Percentiles rank a stretch among this genome's conserved stretches.
Evolutionary conservation across 2,797 vertebrate genomes (phyloP).

Genomic region (Rhabdophis nuchalis): DNA sequence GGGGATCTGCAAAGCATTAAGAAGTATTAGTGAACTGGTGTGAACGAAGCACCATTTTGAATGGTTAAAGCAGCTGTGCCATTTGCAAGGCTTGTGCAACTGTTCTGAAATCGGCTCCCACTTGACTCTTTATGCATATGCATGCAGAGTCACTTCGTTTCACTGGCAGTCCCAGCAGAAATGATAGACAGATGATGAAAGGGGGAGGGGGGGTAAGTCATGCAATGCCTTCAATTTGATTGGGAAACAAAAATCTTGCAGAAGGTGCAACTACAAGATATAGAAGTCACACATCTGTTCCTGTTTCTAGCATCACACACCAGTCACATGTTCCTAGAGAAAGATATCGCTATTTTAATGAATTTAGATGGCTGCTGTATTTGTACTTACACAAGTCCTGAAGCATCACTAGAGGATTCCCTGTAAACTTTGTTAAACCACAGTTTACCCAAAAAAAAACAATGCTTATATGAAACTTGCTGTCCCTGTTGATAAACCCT

Average conservation of each 20-base stretch:
- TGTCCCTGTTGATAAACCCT: neutral
- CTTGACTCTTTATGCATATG: neutral
- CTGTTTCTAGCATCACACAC: neutral
- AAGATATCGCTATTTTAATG: neutral
- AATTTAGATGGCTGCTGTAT: neutral
- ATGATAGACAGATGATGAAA: neutral
- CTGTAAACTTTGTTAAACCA: neutral
- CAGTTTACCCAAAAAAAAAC: neutral
- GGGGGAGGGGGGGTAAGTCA: rapidly evolving
- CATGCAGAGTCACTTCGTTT: neutral
- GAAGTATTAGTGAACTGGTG: neutral
- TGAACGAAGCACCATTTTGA: neutral
- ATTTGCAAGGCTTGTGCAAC: neutral
- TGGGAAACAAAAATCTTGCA: neutral
- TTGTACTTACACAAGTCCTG: neutral
- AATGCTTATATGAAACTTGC: neutral
- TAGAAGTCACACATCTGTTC: neutral
- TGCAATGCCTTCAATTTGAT: neutral
- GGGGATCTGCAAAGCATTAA: neutral
- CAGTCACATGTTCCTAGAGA: neutral
- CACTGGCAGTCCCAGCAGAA: neutral
- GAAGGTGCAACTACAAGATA: neutral
- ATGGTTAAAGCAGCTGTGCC: neutral
- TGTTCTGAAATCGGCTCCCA: neutral
- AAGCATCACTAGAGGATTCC: neutral